A percentile compares a stretch with the other conserved stretches of the same genome.
These are phyloP conservation scores for Panthera tigris DNA, from an alignment of 2,113 vertebrate species.

Conservation along the genomic window DNA sequence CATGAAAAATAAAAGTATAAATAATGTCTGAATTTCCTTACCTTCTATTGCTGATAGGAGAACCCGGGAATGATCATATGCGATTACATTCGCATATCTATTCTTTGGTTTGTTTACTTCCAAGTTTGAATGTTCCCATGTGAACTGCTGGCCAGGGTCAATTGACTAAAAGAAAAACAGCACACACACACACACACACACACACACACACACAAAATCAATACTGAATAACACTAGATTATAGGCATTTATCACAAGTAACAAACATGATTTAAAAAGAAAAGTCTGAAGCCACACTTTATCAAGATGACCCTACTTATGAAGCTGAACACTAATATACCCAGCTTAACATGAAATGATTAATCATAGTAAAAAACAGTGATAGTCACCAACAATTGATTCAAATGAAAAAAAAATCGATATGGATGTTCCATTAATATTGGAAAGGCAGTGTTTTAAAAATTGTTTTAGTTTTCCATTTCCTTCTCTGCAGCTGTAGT, in stretches of 20 bases:
- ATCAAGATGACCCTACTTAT: conserved; percentile 36
- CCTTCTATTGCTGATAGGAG: conserved; percentile 97
- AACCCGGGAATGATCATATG: conserved; percentile 98
- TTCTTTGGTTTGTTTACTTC: conserved; percentile 99
- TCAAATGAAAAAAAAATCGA: conserved; percentile 52
- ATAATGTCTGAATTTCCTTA: conserved; percentile 80
- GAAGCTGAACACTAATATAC: neutral
- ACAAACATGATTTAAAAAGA: neutral
- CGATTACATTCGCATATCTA: conserved; percentile 98
- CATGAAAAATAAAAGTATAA: neutral
- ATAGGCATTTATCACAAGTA: conserved; percentile 40
- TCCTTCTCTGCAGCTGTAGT: neutral
- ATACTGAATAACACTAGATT: neutral
- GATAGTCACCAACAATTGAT: conserved; percentile 37
- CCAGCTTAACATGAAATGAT: neutral
- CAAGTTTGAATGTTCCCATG: conserved; percentile 98
- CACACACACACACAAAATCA: conserved; percentile 44
- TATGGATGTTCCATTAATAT: conserved; percentile 26
- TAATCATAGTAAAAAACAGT: conserved; percentile 5
- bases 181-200: neutral
- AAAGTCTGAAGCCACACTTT: conserved; percentile 38
- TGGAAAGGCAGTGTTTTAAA: neutral
- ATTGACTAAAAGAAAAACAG: conserved; percentile 89
- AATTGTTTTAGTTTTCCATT: conserved; percentile 37
- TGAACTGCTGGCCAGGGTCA: conserved; percentile 98